Percentiles rank a stretch among this genome's conserved stretches.
phyloP scores from a whole-genome alignment of 2,113 vertebrate species.

The Turdus rufiventris region DNA sequence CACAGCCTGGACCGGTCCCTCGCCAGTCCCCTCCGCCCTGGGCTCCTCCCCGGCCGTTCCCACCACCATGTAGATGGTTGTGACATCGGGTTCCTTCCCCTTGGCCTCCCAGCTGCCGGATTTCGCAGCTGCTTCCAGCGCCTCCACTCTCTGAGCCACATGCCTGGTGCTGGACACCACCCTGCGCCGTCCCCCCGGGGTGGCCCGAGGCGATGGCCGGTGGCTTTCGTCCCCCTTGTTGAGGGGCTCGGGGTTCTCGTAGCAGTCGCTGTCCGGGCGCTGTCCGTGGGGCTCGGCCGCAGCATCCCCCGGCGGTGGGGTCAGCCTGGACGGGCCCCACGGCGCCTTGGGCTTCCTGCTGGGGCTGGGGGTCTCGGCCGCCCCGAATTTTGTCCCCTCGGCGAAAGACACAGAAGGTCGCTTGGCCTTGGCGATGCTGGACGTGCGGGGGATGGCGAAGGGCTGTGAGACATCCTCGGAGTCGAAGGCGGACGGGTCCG shows the following conservation, averaged over 20 bases:
- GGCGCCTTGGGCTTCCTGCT: slow-evolving; percentile 77
- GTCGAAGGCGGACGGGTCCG: slow-evolving; percentile 74
- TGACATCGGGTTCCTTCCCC: slow-evolving; percentile 61
- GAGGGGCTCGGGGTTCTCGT: slow-evolving; percentile 23
- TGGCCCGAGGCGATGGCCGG: slow-evolving; percentile 27
- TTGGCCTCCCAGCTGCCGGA: not conserved
- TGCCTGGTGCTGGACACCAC: slow-evolving; percentile 71
- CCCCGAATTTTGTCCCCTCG: slow-evolving; percentile 90
- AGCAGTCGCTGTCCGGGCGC: not conserved
- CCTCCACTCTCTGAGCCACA: slow-evolving; percentile 66
- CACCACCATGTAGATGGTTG: slow-evolving; percentile 87
- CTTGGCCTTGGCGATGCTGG: slow-evolving; percentile 92
- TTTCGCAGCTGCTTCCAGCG: slow-evolving; percentile 44
- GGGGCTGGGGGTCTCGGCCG: slow-evolving; percentile 69
- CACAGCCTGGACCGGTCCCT: slow-evolving; percentile 82
- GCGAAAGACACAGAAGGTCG: slow-evolving; percentile 94
- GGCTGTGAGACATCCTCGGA: slow-evolving; percentile 81
- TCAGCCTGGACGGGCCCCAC: slow-evolving; percentile 74
- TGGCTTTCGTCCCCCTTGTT: slow-evolving; percentile 18
- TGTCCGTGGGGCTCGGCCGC: not conserved
- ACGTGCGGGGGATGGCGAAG: slow-evolving; percentile 92
- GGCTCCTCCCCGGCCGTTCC: slow-evolving; percentile 69
- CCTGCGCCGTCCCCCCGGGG: slow-evolving; percentile 42
- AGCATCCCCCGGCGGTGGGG: slow-evolving; percentile 2
- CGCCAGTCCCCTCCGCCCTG: not conserved